Percentiles rank a stretch among this genome's conserved stretches.
phyloP scores from a whole-genome alignment of 2,888 invertebrate species.

The Pyrrhosoma nymphula region DNA sequence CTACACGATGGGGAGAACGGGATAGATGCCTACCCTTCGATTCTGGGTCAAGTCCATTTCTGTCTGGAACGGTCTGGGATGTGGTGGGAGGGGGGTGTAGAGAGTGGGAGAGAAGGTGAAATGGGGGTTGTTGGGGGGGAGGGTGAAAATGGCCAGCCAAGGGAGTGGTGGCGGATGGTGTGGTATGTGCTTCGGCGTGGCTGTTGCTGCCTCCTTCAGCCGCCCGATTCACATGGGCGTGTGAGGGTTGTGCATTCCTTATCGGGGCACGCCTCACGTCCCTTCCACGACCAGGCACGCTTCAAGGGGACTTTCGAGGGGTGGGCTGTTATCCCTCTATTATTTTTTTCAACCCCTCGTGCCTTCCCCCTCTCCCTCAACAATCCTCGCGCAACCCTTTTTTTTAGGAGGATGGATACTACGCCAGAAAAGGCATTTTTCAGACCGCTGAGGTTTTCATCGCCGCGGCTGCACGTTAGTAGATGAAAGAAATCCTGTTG shows the following conservation, averaged over 20 bases:
- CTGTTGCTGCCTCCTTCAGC: neutral
- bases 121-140: neutral
- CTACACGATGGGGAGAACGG: neutral
- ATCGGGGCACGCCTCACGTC: neutral
- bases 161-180: neutral
- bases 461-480: no score
- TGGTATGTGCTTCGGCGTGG: neutral
- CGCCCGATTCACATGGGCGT: neutral
- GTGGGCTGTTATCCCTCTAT: neutral
- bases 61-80: neutral
- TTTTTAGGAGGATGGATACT: no score
- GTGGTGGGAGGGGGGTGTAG: neutral
- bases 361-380: neutral
- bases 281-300: neutral
- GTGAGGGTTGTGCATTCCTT: neutral
- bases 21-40: constrained; percentile 3
- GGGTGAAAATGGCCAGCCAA: neutral
- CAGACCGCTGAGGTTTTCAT: no score
- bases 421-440: no score
- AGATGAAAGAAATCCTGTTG: no score
- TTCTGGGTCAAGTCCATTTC: constrained; percentile 63
- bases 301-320: neutral
- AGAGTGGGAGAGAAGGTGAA: neutral
- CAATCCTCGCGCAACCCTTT: no score
- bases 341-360: neutral